phyloP scores from a whole-genome alignment of 2,113 vertebrate genomes.

The Empidonax alnorum region DNA sequence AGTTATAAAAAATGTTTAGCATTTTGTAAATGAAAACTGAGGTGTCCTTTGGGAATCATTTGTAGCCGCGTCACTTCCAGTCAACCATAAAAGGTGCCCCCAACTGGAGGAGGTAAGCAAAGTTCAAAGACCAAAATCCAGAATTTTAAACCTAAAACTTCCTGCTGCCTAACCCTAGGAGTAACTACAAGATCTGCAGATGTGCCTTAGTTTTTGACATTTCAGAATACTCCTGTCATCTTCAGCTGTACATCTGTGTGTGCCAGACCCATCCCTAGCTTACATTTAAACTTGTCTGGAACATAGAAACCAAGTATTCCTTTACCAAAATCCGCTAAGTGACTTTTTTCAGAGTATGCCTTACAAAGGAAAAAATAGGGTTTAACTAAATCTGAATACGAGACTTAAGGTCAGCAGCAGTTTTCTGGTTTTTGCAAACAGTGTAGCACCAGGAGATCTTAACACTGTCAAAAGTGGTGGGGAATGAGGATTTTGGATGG shows the following conservation, averaged over 20 bases:
- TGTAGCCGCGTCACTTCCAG: neutral
- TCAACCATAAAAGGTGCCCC: neutral
- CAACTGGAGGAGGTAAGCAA: neutral
- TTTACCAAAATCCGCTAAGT: neutral
- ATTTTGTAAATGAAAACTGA: neutral
- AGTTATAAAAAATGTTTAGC: neutral
- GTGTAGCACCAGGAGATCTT: neutral
- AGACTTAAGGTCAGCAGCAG: neutral
- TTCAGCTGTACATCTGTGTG: neutral
- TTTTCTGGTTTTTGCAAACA: neutral
- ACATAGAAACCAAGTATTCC: neutral
- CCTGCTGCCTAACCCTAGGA: neutral
- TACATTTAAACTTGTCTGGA: neutral
- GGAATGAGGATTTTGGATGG: neutral
- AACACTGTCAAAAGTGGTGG: conserved; percentile 11
- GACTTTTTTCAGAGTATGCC: neutral
- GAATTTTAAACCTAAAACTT: neutral
- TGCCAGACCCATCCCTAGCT: neutral
- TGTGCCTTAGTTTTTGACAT: neutral
- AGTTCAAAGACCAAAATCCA: neutral
- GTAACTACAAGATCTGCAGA: neutral
- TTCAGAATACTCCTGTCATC: neutral
- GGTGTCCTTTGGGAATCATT: neutral
- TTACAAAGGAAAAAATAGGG: neutral
- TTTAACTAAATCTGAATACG: neutral